Evolutionary conservation across 2,797 vertebrate genomes (phyloP), one percentile per base, ranked within the genome.

Genomic region (Ispidina picta): DNA sequence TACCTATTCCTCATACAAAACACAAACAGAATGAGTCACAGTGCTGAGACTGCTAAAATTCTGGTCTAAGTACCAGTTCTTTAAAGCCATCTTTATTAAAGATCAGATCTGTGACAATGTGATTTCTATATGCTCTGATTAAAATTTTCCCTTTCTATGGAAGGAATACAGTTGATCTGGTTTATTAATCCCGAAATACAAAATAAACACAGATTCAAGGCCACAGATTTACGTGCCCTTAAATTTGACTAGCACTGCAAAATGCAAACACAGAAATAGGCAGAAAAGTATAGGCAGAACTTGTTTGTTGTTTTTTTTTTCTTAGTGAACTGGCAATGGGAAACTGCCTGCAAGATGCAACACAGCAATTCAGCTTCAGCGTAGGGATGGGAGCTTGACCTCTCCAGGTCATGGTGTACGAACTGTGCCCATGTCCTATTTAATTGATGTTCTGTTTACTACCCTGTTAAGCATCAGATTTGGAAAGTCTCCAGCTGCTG

Each of bases 401-500:
- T 91, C 80, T 70, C 17, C 6, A 6, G 79, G 76, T 90, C 73
- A 63, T 21, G 46, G 44, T 55, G 80, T 79, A 94, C n/a, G 5
- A 89, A 93, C 58, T 86, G 77, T 84, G 74, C 60, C 68, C 43
- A 21, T 86, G 71, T 89, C 71, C 87, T 82, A 10, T 89, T 93
- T 94, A 93, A 90, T 35, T 91, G 74, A 88, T 90, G 86, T 80
- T 86, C 86, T 91, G 39, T 85, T 94, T 87, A 85, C 66, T 85
- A 89, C 70, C 75, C 69, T 78, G 63, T 72, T 92, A 92, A 95
- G 77, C 86, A 94, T 10, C 65, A 90, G 71, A 77, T 89, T 39
- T 92, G 94, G 90, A 89, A 93, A 78, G 29, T 55, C 33, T 91
- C 90, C 83, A 94, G 83, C 54, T 82, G 46, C 16, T 93, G 58